Percentiles rank a stretch among this genome's conserved stretches.
Evolutionary conservation across 2,113 vertebrate genomes (phyloP).

Genomic region (Sander vitreus): DNA sequence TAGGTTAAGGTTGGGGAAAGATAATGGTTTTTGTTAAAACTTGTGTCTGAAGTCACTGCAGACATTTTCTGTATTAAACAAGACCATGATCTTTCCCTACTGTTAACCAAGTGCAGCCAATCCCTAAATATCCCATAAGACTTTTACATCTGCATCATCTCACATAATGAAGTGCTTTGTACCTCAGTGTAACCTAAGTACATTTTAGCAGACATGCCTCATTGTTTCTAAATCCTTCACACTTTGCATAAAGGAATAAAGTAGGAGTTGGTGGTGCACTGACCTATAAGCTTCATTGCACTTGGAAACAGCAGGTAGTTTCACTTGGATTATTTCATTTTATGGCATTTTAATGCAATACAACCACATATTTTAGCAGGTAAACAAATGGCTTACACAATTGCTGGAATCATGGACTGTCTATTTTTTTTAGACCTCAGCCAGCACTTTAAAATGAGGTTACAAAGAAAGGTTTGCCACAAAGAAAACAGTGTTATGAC

Average conservation of each 20-base stretch:
- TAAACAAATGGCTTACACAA: not conserved
- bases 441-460: not conserved
- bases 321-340: constrained; percentile 21
- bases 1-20: not conserved
- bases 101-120: not conserved
- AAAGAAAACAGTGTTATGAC: not conserved
- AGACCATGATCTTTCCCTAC: too few relatives aligned
- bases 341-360: not conserved
- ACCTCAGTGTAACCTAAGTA: constrained; percentile 17
- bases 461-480: not conserved
- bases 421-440: not conserved
- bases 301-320: constrained; percentile 36
- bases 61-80: not conserved
- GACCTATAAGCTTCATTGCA: constrained; percentile 17
- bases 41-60: not conserved
- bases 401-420: not conserved
- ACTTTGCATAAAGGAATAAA: constrained; percentile 58
- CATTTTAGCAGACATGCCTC: not conserved
- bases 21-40: not conserved
- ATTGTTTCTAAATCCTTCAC: constrained; percentile 47
- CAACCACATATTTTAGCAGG: not conserved
- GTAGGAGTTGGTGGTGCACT: constrained; percentile 37
- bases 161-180: not conserved
- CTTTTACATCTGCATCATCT: too few relatives aligned
- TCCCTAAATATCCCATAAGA: not conserved